Evolutionary conservation across 2,113 vertebrate species (phyloP).

Genomic region (Alethe diademata): DNA sequence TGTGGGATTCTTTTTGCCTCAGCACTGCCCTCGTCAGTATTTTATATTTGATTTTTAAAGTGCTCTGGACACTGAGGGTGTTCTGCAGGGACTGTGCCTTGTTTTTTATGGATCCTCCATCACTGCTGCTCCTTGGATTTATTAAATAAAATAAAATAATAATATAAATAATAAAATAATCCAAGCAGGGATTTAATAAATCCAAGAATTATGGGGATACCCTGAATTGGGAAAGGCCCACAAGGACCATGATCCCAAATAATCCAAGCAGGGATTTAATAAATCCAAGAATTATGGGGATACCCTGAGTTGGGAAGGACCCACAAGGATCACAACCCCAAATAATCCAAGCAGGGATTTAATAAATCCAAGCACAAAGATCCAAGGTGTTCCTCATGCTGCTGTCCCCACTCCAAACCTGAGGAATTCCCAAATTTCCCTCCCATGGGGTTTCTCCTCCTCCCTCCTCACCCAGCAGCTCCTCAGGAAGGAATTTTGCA

Average conservation of each 20-base stretch:
- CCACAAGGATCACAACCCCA: too few relatives aligned
- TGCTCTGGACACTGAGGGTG: accelerated
- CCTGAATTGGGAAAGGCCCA: too few relatives aligned
- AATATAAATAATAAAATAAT: too few relatives aligned
- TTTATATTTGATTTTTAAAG: background rate
- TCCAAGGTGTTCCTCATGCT: background rate
- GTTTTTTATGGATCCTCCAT: background rate
- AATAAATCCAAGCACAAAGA: background rate
- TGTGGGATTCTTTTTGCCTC: background rate
- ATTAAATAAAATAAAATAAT: too few relatives aligned
- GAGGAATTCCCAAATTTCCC: background rate
- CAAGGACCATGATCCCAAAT: too few relatives aligned
- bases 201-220: background rate
- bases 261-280: too few relatives aligned
- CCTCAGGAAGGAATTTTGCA: background rate
- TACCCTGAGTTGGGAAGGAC: too few relatives aligned
- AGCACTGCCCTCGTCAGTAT: background rate
- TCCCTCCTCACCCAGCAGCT: background rate
- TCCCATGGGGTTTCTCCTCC: background rate
- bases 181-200: background rate
- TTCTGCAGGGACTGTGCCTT: background rate
- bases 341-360: background rate
- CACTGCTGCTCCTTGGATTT: background rate
- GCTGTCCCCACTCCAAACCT: background rate
- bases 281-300: too few relatives aligned